Evolutionary conservation across 2,888 invertebrate genomes (phyloP), one percentile per base, ranked within the genome.

Genomic region (Dermolepida albohirtum): DNA sequence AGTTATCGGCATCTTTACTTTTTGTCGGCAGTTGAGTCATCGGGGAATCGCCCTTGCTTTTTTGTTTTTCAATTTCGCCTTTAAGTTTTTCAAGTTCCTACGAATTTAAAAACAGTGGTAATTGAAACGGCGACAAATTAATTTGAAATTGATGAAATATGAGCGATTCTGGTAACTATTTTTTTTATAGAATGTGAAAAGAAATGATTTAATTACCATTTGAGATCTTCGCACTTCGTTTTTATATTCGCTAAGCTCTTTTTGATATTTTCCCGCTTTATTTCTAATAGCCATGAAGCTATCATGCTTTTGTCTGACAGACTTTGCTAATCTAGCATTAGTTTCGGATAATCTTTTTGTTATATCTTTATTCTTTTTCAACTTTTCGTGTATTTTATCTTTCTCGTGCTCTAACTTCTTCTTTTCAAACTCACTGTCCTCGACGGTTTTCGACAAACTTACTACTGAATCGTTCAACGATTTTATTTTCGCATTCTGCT

Each of bases 401-500:
- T 70, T 66, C 1, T 55, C 68, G 11, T 52, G 50, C n/a, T 52
- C 40, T 40, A 72, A 44, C 34, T 55, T 66, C 17, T 44, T 67
- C 14, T 67, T 69, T 65, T 71, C 71, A 1, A 43, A 29, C 8
- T 72, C 72, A 29, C 64, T 71, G n/a, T 69, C 70, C 40, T 67
- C 12, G 7, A 73, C 59, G 12, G 49, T 64, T 17, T 68, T 67
- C 2, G 68, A 65, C 41, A 73, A 40, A 57, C 47, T 71, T n/a
- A 67, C 51, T 2, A 68, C 40, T 2, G 72, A 69, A 7, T 34
- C 64, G 7, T 70, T 70, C 27, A 74, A 47, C 40, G 44, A 27
- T 69, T 62, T 66, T 17, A 71, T 71, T 39, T 74, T 67, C n/a
- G 55, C 67, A 17, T 72, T 70, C 34, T 65, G 49, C 29, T 66